Percentiles rank a stretch among this genome's conserved stretches.
Conservation (phyloP, 2,888 invertebrate genomes). For the Congeria kusceri region DNA sequence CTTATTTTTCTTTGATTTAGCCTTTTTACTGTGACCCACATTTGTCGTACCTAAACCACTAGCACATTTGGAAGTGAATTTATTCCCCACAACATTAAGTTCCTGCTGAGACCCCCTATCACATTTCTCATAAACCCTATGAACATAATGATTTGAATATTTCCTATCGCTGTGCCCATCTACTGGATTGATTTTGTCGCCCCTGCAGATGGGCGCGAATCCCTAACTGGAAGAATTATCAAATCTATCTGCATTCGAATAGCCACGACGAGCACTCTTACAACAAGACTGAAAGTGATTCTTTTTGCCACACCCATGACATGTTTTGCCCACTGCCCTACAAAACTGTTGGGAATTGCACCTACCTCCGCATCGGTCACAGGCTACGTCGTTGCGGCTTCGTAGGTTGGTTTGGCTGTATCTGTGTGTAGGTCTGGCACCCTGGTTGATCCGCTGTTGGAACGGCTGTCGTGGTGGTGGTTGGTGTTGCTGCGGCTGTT, state of each 20-base stretch:
- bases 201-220: constrained; percentile 21
- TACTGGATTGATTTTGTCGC: constrained; percentile 19
- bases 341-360: constrained; percentile 12
- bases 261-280: not conserved
- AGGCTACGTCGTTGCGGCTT: not conserved
- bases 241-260: not conserved
- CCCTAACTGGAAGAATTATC: not conserved
- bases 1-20: not conserved
- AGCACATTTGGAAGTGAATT: not conserved
- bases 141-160: not conserved
- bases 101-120: not conserved
- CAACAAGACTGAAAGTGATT: constrained; percentile 6
- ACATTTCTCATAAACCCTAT: not conserved
- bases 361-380: constrained; percentile 32
- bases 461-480: too few relatives aligned
- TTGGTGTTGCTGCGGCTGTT: too few relatives aligned
- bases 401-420: not conserved
- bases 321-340: constrained; percentile 3
- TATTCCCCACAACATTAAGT: not conserved
- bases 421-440: too few relatives aligned
- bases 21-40: not conserved
- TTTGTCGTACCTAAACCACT: not conserved
- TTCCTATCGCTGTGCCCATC: constrained; percentile 17
- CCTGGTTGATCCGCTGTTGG: too few relatives aligned
- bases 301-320: not conserved